Base-by-base conservation (phyloP, 2,113 vertebrate species). In the Heptranchias perlo region DNA sequence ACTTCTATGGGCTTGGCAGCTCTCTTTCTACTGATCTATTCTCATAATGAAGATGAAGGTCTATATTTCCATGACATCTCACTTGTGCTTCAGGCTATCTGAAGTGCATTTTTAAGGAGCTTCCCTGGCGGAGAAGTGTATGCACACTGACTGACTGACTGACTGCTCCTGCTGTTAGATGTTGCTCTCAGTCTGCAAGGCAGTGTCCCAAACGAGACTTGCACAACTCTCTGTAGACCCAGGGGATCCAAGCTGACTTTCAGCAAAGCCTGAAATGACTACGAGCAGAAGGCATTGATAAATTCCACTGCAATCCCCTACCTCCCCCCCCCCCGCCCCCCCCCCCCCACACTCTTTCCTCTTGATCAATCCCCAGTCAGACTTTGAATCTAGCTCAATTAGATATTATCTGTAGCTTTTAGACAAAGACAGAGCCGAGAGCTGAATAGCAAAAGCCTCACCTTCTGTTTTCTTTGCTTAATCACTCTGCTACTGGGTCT, bases 391-490 rank as follows among this genome's bases (percentile, higher is more conserved):
- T 18, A 69, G 94, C 94, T 69, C 94, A 95, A 95, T 95, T 95
- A 95, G 94, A 95, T 95, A 95, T 95, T 52, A 95, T 95, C 94
- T 69, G 94, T 52, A 52, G 44, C 64, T 13, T 5, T 95, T 28
- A 95, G 94, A 95, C 94, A 95, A 95, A 69, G 94, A 35, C 94
- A 69, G 8, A 95, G 94, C 64, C 94, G 8, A 95, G 64, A 95
- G 94, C 94, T 52, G 47, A 95, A 69, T 69, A 49, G 44, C 44
- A 69, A 14, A 62, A 73, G 21, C 7, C 94, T 95, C 64, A 95
- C 65, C 94, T 95, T 95, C 61, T 94, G 93, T 94, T 94, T 67
- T 95, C 44, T 95, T 95, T 95, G 47, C 65, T 69, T 95, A 95
- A 95, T 69, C 65, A 69, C 44, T 21, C 47, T 49, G n/a, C 94